A percentile compares a stretch with the other conserved stretches of the same genome.
These are phyloP conservation scores for Triplophysa rosa DNA, from an alignment of 2,113 vertebrate genomes.

Conservation along the genomic window DNA sequence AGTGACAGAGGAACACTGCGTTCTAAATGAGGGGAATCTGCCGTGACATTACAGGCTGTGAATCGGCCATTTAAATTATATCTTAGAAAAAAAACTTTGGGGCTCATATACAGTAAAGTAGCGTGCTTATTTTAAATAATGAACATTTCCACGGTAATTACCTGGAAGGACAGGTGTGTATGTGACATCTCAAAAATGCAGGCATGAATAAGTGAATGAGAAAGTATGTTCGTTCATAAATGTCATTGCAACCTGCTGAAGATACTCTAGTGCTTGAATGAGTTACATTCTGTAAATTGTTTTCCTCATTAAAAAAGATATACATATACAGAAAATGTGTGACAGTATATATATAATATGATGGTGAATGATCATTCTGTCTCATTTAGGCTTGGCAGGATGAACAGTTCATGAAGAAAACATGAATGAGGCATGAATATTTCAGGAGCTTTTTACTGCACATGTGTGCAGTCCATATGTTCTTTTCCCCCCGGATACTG, in stretches of 20 bases:
- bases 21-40: constrained; percentile 10
- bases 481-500: background rate
- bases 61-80: constrained; percentile 21
- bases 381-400: background rate
- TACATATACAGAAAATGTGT: too few relatives aligned
- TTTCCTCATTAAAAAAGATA: too few relatives aligned
- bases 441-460: constrained; percentile 34
- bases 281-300: too few relatives aligned
- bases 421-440: constrained; percentile 31
- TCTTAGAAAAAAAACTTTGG: background rate
- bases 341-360: too few relatives aligned
- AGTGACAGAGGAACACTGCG: constrained; percentile 27
- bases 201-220: constrained; percentile 6
- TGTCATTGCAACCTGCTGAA: constrained; percentile 24
- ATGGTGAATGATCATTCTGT: background rate
- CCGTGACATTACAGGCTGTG: constrained; percentile 19
- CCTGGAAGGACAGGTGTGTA: constrained; percentile 20
- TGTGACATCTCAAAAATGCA: constrained; percentile 26
- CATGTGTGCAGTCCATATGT: constrained; percentile 26
- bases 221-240: background rate
- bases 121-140: background rate
- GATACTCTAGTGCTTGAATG: too few relatives aligned
- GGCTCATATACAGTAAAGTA: background rate
- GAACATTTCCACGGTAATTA: background rate
- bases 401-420: constrained; percentile 30